Conservation (phyloP, 2,888 invertebrate species). For the Molanna angustata region DNA sequence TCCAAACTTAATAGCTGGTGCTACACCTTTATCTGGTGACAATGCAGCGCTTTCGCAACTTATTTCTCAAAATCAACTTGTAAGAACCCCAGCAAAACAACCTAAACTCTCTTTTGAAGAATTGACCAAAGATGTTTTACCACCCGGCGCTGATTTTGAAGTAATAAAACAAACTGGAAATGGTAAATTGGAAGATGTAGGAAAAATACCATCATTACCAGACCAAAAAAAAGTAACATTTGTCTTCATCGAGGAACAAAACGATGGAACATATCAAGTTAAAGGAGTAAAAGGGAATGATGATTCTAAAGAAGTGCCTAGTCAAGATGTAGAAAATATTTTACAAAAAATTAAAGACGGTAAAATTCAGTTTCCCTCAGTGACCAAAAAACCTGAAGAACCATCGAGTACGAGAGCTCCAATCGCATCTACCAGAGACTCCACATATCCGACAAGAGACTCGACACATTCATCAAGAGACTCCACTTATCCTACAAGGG, state of each 20-base stretch:
- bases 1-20: slow-evolving; percentile 65
- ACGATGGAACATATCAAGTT: slow-evolving; percentile 81
- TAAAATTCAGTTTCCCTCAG: slow-evolving; percentile 74
- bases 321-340: slow-evolving; percentile 70
- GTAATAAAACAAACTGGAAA: slow-evolving; percentile 72
- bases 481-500: slow-evolving; percentile 45
- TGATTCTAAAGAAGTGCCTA: slow-evolving; percentile 60
- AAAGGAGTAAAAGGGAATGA: slow-evolving; percentile 78
- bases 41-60: slow-evolving; percentile 47
- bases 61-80: slow-evolving; percentile 44
- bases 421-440: slow-evolving; percentile 27
- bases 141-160: slow-evolving; percentile 77
- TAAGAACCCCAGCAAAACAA: slow-evolving; percentile 47
- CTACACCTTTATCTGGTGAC: slow-evolving; percentile 52
- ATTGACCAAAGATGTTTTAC: slow-evolving; percentile 74
- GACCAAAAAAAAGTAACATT: slow-evolving; percentile 81
- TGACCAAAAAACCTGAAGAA: slow-evolving; percentile 38
- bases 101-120: slow-evolving; percentile 70
- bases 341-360: slow-evolving; percentile 77
- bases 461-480: slow-evolving; percentile 47
- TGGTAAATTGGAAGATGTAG: slow-evolving; percentile 69
- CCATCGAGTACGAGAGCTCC: slow-evolving; percentile 39
- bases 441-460: slow-evolving; percentile 51
- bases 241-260: slow-evolving; percentile 81
- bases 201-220: slow-evolving; percentile 59